Conservation (phyloP, 2,113 vertebrate genomes). For the Myrmecophaga tridactyla region DNA sequence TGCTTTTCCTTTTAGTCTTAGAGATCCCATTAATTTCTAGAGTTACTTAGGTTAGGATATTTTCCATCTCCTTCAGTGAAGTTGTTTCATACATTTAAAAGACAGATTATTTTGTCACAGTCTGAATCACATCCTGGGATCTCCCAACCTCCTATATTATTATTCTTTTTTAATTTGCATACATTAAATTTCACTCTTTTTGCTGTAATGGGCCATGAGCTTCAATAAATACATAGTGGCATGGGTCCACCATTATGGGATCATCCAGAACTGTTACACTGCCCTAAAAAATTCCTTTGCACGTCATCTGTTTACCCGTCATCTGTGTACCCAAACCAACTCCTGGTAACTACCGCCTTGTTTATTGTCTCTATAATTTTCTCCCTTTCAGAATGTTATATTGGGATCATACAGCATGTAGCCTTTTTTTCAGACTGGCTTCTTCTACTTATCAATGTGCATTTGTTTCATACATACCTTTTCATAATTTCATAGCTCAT, state of each 20-base stretch:
- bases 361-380: not conserved
- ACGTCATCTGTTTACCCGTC: not conserved
- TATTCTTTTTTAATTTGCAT: not conserved
- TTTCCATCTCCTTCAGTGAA: not conserved
- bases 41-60: too few relatives aligned
- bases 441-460: too few relatives aligned
- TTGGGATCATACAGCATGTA: too few relatives aligned
- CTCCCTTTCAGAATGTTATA: not conserved
- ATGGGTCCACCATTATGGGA: not conserved
- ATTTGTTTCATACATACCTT: too few relatives aligned
- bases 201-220: not conserved
- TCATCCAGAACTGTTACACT: not conserved
- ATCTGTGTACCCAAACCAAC: not conserved
- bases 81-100: not conserved
- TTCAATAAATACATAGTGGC: not conserved
- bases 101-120: not conserved
- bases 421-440: too few relatives aligned
- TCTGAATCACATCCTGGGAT: not conserved
- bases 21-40: not conserved
- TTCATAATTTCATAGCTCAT: too few relatives aligned
- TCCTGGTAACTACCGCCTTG: not conserved
- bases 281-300: not conserved
- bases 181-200: not conserved
- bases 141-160: not conserved
- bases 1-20: not conserved